Percentiles rank a stretch among this genome's conserved stretches.
Conservation (phyloP, 2,888 invertebrate species). For the Orthosia gothica region DNA sequence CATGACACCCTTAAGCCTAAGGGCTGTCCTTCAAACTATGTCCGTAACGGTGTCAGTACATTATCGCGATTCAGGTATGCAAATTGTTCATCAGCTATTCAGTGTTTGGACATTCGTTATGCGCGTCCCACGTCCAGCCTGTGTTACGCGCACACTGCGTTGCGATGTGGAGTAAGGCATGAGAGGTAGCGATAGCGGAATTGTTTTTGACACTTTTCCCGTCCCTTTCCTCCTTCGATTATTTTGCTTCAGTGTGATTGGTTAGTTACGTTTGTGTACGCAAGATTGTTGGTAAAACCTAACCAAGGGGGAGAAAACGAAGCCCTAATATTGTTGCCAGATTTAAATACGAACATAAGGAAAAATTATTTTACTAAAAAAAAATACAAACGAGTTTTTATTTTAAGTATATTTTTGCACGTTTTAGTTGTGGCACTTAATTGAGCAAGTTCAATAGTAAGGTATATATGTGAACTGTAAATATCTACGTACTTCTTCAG, state of each 20-base stretch:
- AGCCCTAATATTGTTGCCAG: not conserved
- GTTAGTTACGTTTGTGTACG: not conserved
- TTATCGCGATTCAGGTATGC: constrained; percentile 87
- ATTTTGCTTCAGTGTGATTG: not conserved
- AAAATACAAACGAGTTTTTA: too few relatives aligned
- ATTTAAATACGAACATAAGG: too few relatives aligned
- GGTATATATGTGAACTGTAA: too few relatives aligned
- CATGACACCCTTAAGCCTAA: not conserved
- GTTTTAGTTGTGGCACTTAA: too few relatives aligned
- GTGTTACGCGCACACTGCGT: constrained; percentile 74
- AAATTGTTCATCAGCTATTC: constrained; percentile 91
- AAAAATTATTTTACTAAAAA: too few relatives aligned
- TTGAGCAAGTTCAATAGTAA: too few relatives aligned
- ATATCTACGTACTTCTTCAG: too few relatives aligned
- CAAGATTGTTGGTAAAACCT: not conserved
- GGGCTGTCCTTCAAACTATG: constrained; percentile 49
- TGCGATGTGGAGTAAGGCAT: constrained; percentile 61
- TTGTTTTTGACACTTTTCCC: not conserved
- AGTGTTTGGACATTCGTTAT: constrained; percentile 91
- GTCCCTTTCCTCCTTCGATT: not conserved
- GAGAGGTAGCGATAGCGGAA: constrained; percentile 49
- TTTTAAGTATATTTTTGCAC: too few relatives aligned
- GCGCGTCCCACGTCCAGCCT: constrained; percentile 79
- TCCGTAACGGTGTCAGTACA: constrained; percentile 70
- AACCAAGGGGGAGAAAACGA: not conserved